These are phyloP conservation scores for Amia ocellicauda DNA, from an alignment of 2,113 vertebrate genomes.

Conservation along the genomic window DNA sequence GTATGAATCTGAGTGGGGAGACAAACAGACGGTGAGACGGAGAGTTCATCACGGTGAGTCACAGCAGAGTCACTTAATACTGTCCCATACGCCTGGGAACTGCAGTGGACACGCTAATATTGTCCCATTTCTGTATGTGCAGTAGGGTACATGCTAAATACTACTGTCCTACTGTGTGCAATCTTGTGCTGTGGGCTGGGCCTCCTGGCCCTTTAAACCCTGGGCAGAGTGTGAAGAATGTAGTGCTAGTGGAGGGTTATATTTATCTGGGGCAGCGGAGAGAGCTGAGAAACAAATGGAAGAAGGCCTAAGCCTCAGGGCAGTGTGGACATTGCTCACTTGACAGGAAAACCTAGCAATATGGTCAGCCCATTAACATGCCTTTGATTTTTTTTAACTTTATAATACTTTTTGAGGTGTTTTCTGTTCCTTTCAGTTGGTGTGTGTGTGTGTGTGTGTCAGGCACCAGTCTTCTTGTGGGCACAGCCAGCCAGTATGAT, in stretches of 20 bases:
- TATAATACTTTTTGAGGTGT: not conserved
- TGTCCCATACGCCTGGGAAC: no score
- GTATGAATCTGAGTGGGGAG: not conserved
- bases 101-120: not conserved
- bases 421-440: not conserved
- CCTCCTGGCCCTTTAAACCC: not conserved
- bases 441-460: no score
- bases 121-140: not conserved
- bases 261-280: not conserved
- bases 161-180: not conserved
- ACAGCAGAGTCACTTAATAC: no score
- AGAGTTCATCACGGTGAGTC: constrained; percentile 7
- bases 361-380: not conserved
- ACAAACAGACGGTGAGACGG: not conserved
- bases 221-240: constrained; percentile 2
- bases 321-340: not conserved
- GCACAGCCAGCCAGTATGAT: not conserved
- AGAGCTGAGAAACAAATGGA: no score
- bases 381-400: not conserved
- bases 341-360: not conserved
- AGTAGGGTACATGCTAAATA: not conserved
- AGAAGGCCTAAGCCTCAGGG: not conserved
- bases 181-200: not conserved
- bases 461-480: not conserved
- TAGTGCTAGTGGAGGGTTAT: not conserved